These are phyloP conservation scores for Lanistes nyassanus DNA, from an alignment of 1,140 invertebrate species.

Conservation along the genomic window DNA sequence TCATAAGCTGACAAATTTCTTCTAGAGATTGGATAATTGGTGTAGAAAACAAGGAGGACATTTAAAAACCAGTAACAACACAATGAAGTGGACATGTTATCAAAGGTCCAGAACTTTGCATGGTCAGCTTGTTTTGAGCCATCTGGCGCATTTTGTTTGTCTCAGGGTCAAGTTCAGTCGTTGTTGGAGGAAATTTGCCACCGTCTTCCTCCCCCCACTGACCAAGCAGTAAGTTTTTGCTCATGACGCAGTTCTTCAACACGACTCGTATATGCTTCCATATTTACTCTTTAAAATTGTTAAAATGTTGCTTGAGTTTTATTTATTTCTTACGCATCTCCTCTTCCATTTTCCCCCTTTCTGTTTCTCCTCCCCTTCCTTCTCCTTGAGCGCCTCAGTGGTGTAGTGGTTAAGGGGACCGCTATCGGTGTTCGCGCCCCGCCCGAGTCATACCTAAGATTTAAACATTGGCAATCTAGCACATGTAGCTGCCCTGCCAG, in stretches of 20 bases:
- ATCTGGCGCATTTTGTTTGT: neutral
- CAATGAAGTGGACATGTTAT: neutral
- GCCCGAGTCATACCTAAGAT: too few relatives aligned
- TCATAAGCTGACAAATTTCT: neutral
- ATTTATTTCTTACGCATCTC: neutral
- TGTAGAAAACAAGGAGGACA: neutral
- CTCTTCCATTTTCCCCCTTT: neutral
- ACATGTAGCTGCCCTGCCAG: too few relatives aligned
- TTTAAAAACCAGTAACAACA: neutral
- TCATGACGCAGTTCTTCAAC: too few relatives aligned
- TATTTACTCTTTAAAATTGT: too few relatives aligned
- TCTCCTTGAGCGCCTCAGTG: too few relatives aligned
- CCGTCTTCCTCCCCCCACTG: constrained; percentile 2
- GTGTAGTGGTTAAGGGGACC: too few relatives aligned
- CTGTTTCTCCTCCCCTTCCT: neutral
- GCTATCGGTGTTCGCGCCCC: too few relatives aligned
- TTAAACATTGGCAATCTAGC: too few relatives aligned
- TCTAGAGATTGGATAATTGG: neutral
- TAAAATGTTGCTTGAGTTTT: too few relatives aligned
- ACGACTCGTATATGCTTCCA: too few relatives aligned
- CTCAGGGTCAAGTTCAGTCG: neutral
- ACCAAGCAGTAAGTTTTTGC: constrained; percentile 3
- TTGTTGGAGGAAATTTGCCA: neutral
- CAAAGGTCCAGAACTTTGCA: neutral
- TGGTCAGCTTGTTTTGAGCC: neutral